Percentiles rank a stretch among this genome's conserved stretches.
phyloP scores from a whole-genome alignment of 2,888 invertebrate species.

The Clistopyga incitator region DNA sequence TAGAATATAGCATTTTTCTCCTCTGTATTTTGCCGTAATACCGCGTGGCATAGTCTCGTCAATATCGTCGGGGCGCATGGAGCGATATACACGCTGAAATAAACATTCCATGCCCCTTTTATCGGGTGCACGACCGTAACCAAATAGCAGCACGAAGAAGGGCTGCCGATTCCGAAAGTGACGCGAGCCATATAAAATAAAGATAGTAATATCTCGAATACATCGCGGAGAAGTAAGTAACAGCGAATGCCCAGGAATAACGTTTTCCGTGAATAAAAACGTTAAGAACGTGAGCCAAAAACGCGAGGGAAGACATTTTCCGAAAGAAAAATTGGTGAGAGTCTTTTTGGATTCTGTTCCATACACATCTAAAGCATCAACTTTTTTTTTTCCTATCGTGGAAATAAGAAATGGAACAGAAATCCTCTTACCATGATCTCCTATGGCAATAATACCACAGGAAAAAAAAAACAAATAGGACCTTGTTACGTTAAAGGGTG shows the following conservation, averaged over 20 bases:
- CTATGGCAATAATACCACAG: slow-evolving; percentile 20
- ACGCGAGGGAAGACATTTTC: slow-evolving; percentile 18
- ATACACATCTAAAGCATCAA: slow-evolving; percentile 13
- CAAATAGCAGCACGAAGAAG: neutral
- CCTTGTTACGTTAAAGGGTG: too few relatives aligned
- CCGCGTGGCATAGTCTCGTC: slow-evolving; percentile 45
- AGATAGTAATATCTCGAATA: slow-evolving; percentile 1
- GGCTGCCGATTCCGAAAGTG: slow-evolving; percentile 14
- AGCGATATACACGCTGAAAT: slow-evolving; percentile 50
- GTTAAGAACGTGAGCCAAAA: slow-evolving; percentile 10
- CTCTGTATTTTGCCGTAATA: slow-evolving; percentile 57
- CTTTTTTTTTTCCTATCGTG: slow-evolving; percentile 16
- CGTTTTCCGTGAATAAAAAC: slow-evolving; percentile 22
- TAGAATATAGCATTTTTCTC: slow-evolving; percentile 56
- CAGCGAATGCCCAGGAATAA: neutral
- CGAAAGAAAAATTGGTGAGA: slow-evolving; percentile 39
- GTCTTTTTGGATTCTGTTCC: slow-evolving; percentile 10
- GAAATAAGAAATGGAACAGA: slow-evolving; percentile 45
- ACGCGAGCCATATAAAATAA: slow-evolving; percentile 3
- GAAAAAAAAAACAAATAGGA: neutral
- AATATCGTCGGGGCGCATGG: slow-evolving; percentile 52
- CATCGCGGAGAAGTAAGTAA: slow-evolving; percentile 1
- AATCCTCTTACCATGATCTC: slow-evolving; percentile 49
- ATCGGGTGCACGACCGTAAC: slow-evolving; percentile 14
- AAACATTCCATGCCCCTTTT: slow-evolving; percentile 61